phyloP scores from a whole-genome alignment of 2,797 vertebrate species.

The Chelmon rostratus region DNA sequence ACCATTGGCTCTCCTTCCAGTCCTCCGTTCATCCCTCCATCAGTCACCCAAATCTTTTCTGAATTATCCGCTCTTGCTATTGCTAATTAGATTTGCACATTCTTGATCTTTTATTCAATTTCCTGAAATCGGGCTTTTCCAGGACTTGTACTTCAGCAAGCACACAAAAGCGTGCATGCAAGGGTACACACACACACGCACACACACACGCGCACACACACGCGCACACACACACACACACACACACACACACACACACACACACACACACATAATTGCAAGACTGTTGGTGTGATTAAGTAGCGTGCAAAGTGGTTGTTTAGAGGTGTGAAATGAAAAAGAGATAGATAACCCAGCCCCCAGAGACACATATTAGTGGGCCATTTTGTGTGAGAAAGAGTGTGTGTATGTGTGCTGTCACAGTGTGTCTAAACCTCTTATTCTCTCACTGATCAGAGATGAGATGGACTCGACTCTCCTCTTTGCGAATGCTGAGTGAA shows the following conservation, averaged over 20 bases:
- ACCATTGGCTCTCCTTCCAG: not conserved
- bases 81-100: constrained; percentile 31
- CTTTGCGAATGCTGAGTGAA: constrained; percentile 37
- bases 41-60: not conserved
- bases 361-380: constrained; percentile 33
- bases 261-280: constrained; percentile 47
- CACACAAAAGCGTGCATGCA: not conserved
- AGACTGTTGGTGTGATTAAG: constrained; percentile 58
- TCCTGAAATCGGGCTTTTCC: constrained; percentile 35
- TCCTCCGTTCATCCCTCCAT: not conserved
- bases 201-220: not conserved
- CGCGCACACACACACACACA: constrained; percentile 7
- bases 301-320: constrained; percentile 59
- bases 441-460: constrained; percentile 48
- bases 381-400: constrained; percentile 2
- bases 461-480: constrained; percentile 22
- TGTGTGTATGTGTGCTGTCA: constrained; percentile 23
- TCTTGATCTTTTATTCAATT: constrained; percentile 39
- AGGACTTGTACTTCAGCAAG: not conserved
- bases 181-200: constrained; percentile 9
- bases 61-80: not conserved
- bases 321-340: constrained; percentile 76
- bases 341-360: constrained; percentile 58
- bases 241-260: constrained; percentile 14
- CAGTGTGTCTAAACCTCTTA: constrained; percentile 46